These are phyloP conservation scores for Pseudococcus viburni DNA, from an alignment of 2,888 invertebrate species.

Conservation along the genomic window DNA sequence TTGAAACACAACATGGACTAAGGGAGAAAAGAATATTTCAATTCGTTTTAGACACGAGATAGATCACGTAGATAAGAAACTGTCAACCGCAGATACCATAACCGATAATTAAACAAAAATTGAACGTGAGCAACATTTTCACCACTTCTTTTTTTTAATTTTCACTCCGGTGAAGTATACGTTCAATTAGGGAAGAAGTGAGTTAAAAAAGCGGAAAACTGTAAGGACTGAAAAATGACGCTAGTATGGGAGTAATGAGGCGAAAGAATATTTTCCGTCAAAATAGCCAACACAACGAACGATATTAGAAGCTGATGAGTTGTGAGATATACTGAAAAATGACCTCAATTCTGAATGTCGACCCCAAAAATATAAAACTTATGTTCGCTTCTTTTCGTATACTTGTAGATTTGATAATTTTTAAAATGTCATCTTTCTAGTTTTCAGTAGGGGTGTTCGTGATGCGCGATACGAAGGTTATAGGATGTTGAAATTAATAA, in stretches of 20 bases:
- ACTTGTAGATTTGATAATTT: constrained; percentile 39
- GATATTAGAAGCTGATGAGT: constrained; percentile 66
- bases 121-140: not conserved
- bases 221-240: constrained; percentile 62
- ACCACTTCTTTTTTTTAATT: not conserved
- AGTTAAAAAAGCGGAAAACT: constrained; percentile 48
- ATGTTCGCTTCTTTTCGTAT: not conserved
- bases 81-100: constrained; percentile 20
- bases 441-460: not conserved
- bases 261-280: constrained; percentile 64
- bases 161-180: not conserved
- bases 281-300: constrained; percentile 63
- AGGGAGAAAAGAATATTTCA: not conserved
- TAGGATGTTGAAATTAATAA: too few relatives aligned
- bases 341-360: constrained; percentile 59
- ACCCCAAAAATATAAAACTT: constrained; percentile 60
- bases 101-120: constrained; percentile 41
- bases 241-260: constrained; percentile 63
- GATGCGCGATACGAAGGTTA: not conserved
- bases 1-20: not conserved
- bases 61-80: not conserved
- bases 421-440: constrained; percentile 3
- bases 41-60: not conserved
- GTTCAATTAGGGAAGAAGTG: constrained; percentile 47
- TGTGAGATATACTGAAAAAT: constrained; percentile 66